Conservation (phyloP, 2,797 vertebrate species). For the Morelia viridis region DNA sequence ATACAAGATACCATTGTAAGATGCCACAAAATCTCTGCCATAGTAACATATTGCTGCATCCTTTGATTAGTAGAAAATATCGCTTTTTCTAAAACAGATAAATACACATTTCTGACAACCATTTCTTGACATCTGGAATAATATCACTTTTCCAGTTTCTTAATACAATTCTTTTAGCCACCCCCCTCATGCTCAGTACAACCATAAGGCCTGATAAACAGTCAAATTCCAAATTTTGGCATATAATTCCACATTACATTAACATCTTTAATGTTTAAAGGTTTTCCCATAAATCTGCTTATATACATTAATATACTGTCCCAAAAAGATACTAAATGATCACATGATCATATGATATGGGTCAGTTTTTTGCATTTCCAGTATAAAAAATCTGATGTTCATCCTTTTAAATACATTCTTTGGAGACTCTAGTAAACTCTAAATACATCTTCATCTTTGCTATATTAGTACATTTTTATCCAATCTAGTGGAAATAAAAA, state of each 20-base stretch:
- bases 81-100: no score
- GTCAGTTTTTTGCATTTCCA: not conserved
- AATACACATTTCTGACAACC: no score
- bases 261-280: not conserved
- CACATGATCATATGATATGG: not conserved
- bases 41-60: no score
- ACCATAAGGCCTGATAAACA: not conserved
- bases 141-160: no score
- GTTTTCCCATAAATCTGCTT: not conserved
- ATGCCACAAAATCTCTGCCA: no score
- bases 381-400: not conserved
- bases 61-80: no score
- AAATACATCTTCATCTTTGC: not conserved
- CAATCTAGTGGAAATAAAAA: slow-evolving; percentile 25
- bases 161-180: no score
- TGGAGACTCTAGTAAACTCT: not conserved
- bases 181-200: not conserved
- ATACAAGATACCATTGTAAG: no score
- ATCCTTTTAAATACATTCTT: not conserved
- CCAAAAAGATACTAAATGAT: not conserved
- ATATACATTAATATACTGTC: not conserved
- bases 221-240: not conserved
- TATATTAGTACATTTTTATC: not conserved
- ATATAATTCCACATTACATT: not conserved
- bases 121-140: no score